Evolutionary conservation across 2,888 invertebrate genomes (phyloP).

Genomic region (Eupeodes latifasciatus): DNA sequence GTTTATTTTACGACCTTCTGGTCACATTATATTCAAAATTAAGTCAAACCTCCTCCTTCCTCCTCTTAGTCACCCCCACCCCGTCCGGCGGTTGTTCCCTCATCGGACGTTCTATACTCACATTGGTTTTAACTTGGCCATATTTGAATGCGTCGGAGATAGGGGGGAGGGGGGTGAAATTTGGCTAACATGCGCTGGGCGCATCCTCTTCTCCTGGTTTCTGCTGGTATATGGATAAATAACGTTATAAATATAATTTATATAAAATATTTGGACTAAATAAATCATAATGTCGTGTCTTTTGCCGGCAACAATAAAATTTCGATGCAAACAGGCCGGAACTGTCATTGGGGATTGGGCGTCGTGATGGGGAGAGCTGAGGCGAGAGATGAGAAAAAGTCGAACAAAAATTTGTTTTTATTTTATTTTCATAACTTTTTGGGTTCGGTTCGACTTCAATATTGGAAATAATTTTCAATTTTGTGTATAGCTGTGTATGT

Average conservation of each 20-base stretch:
- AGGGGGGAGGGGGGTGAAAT: too few relatives aligned
- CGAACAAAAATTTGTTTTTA: background rate
- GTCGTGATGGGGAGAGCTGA: background rate
- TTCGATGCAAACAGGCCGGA: slow-evolving; percentile 64
- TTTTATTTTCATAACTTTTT: slow-evolving; percentile 28
- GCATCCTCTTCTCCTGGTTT: slow-evolving; percentile 7
- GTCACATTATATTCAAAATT: slow-evolving; percentile 71
- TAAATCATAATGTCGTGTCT: slow-evolving; percentile 71
- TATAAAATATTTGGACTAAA: slow-evolving; percentile 53
- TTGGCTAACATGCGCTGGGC: background rate
- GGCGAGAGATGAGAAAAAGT: slow-evolving; percentile 14
- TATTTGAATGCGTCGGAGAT: slow-evolving; percentile 24
- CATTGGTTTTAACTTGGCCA: background rate
- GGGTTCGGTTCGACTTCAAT: background rate
- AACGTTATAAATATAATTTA: slow-evolving; percentile 17
- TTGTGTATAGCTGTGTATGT: background rate
- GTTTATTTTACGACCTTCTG: slow-evolving; percentile 63
- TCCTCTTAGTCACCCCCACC: background rate
- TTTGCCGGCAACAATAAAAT: slow-evolving; percentile 64
- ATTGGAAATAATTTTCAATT: background rate
- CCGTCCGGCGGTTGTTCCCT: too few relatives aligned
- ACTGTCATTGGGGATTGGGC: slow-evolving; percentile 46
- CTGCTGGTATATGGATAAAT: background rate
- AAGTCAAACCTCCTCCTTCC: slow-evolving; percentile 30
- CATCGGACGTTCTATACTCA: background rate